Percentiles rank a stretch among this genome's conserved stretches.
Evolutionary conservation across 2,888 invertebrate species (phyloP).

Genomic region (Baccha elongata): DNA sequence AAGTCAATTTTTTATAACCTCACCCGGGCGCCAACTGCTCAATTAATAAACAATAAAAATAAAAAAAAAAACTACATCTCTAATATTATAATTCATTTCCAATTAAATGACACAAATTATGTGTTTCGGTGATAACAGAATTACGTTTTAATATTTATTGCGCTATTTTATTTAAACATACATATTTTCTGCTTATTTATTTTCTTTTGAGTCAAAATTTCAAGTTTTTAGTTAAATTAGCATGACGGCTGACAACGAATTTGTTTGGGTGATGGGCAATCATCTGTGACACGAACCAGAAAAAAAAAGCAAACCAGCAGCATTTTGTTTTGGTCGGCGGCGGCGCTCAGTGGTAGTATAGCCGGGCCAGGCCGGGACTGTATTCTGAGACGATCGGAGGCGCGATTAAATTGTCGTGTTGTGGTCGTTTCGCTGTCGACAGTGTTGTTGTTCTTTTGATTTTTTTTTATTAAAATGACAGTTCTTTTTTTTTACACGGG

Average conservation of each 20-base stretch:
- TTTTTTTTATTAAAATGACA: slow-evolving; percentile 24
- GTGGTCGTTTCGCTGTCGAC: slow-evolving; percentile 48
- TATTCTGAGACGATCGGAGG: slow-evolving; percentile 35
- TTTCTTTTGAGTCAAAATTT: slow-evolving; percentile 25
- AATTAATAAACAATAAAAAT: slow-evolving; percentile 56
- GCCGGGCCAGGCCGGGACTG: not conserved
- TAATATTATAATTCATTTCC: slow-evolving; percentile 56
- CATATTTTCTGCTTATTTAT: slow-evolving; percentile 15
- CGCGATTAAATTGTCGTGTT: slow-evolving; percentile 69
- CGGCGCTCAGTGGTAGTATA: not conserved
- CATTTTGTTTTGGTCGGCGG: slow-evolving; percentile 43
- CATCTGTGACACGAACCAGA: slow-evolving; percentile 63
- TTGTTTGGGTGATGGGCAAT: slow-evolving; percentile 71
- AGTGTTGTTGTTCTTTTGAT: slow-evolving; percentile 31
- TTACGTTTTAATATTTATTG: slow-evolving; percentile 59
- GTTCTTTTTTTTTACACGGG: slow-evolving; percentile 24
- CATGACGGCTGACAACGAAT: slow-evolving; percentile 67
- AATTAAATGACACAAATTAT: slow-evolving; percentile 63
- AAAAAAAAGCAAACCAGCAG: slow-evolving; percentile 20
- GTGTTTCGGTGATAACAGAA: slow-evolving; percentile 61
- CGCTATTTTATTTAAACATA: slow-evolving; percentile 26
- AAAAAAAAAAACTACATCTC: slow-evolving; percentile 41
- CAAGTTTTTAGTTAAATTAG: slow-evolving; percentile 66
- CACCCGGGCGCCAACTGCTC: slow-evolving; percentile 2
- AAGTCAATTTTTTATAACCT: not conserved